phyloP scores from a whole-genome alignment of 2,797 vertebrate species.

The Paratrypauchen microcephalus region DNA sequence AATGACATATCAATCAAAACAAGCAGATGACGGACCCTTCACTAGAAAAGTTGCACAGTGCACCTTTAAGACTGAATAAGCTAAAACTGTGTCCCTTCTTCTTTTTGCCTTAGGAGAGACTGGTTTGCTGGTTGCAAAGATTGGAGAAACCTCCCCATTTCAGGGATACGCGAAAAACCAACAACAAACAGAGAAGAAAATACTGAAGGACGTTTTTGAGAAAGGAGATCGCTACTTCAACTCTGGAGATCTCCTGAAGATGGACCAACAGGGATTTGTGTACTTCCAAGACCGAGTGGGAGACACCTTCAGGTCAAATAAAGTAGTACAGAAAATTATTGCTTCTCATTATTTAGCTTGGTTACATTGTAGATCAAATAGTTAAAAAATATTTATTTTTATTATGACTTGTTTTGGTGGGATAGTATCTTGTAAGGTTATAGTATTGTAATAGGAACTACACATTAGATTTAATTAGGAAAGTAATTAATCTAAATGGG shows the following conservation, averaged over 20 bases:
- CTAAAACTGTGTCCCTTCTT: neutral
- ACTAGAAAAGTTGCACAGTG: too few species aligned
- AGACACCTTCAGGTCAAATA: conserved; percentile 86
- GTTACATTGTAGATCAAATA: too few species aligned
- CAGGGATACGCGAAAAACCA: conserved; percentile 80
- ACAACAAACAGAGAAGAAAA: conserved; percentile 86
- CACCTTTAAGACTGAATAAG: too few species aligned
- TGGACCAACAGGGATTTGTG: conserved; percentile 83
- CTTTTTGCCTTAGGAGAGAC: conserved; percentile 76
- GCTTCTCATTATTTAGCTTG: neutral
- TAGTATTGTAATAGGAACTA: too few species aligned
- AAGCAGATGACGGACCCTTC: too few species aligned
- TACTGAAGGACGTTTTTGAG: conserved; percentile 82
- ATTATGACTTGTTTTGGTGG: too few species aligned
- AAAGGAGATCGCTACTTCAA: conserved; percentile 89
- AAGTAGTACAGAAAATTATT: neutral
- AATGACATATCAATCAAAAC: too few species aligned
- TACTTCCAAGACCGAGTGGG: conserved; percentile 89
- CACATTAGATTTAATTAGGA: too few species aligned
- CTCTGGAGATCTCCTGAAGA: conserved; percentile 83
- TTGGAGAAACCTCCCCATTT: conserved; percentile 76
- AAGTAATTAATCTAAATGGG: too few species aligned
- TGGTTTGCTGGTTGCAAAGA: conserved; percentile 83
- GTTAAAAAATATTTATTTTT: too few species aligned
- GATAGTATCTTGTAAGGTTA: too few species aligned